Evolutionary conservation across 2,797 vertebrate species (phyloP).

Genomic region (Pteropus rufus): DNA sequence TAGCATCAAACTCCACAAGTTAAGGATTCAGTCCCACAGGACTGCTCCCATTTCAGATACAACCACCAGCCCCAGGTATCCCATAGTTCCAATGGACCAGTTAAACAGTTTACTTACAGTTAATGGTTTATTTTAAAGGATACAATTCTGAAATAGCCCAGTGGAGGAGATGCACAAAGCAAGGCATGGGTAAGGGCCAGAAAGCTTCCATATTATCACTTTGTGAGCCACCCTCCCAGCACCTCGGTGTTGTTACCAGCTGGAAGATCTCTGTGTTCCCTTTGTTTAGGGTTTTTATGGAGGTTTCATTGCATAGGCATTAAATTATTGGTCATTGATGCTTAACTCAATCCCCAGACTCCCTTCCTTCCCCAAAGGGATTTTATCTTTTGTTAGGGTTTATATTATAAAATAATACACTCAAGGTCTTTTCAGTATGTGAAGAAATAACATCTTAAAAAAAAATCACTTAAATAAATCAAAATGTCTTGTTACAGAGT

Average conservation of each 20-base stretch:
- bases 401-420: neutral
- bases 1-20: neutral
- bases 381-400: neutral
- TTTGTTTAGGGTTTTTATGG: neutral
- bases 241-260: neutral
- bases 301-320: neutral
- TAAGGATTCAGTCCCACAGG: neutral
- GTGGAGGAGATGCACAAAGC: neutral
- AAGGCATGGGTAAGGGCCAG: no score
- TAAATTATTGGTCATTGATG: neutral
- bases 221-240: neutral
- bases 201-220: neutral
- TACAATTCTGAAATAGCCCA: neutral
- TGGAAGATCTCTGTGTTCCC: neutral
- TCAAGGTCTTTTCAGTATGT: neutral
- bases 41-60: neutral
- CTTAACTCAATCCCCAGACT: neutral
- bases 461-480: neutral
- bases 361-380: neutral
- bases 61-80: neutral
- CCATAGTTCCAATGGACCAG: neutral
- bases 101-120: neutral
- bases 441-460: neutral
- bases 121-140: neutral
- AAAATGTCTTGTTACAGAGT: neutral